Evolutionary conservation across 2,888 invertebrate species (phyloP).

Genomic region (Lepidocyrtoides sp.): DNA sequence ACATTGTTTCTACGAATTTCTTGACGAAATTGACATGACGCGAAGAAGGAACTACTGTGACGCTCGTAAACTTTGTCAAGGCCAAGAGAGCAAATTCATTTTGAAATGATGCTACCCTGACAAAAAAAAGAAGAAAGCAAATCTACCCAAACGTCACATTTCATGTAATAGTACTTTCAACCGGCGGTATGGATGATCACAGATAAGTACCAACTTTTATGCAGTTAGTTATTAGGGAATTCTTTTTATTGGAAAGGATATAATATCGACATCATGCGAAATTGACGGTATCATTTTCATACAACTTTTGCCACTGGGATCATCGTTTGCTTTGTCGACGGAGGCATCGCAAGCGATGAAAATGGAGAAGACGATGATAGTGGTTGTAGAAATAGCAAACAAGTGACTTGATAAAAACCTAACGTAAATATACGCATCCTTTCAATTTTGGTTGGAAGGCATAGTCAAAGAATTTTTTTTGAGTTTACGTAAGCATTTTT

Average conservation of each 20-base stretch:
- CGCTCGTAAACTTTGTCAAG: background rate
- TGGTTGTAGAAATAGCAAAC: too few relatives aligned
- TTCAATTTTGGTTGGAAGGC: background rate
- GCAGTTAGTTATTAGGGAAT: too few relatives aligned
- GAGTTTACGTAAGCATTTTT: slow-evolving; percentile 20
- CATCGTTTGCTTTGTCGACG: too few relatives aligned
- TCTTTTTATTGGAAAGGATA: too few relatives aligned
- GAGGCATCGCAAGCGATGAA: too few relatives aligned
- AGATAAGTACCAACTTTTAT: background rate
- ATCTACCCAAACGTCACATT: background rate
- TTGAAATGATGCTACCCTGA: background rate
- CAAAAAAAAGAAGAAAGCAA: background rate
- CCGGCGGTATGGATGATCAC: background rate
- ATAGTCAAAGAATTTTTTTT: background rate
- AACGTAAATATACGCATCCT: too few relatives aligned
- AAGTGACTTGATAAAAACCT: too few relatives aligned
- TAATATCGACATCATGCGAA: too few relatives aligned
- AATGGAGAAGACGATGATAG: too few relatives aligned
- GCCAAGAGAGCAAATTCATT: background rate
- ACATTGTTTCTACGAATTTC: background rate
- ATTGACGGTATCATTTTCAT: too few relatives aligned
- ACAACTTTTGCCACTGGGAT: too few relatives aligned
- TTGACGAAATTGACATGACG: background rate
- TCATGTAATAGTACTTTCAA: too few relatives aligned
- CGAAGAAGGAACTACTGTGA: background rate